phyloP scores from a whole-genome alignment of 2,113 vertebrate genomes.

The Jacana jacana region DNA sequence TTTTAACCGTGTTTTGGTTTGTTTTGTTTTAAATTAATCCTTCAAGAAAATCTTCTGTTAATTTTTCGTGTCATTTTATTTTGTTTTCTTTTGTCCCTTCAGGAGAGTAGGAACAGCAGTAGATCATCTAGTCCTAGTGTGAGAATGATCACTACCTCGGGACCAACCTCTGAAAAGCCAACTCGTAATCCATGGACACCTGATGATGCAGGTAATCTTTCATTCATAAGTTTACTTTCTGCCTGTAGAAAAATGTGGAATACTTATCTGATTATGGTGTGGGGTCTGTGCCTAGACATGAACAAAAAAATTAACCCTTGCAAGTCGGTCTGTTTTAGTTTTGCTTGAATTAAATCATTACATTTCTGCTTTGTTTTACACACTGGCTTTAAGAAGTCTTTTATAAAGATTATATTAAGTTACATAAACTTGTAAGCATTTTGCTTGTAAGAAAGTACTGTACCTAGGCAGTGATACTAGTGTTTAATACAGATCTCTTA shows the following conservation, averaged over 20 bases:
- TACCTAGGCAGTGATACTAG: neutral
- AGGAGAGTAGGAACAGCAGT: constrained; percentile 95
- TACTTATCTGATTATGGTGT: neutral
- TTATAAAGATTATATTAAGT: neutral
- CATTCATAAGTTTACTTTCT: neutral
- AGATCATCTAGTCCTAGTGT: constrained; percentile 95
- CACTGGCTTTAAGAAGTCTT: neutral
- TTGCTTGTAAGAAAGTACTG: neutral
- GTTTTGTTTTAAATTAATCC: too few relatives aligned
- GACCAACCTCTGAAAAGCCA: constrained; percentile 87
- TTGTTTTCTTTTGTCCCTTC: neutral
- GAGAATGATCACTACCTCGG: constrained; percentile 93
- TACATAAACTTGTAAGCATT: neutral
- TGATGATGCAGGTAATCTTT: constrained; percentile 85
- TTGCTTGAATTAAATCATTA: neutral
- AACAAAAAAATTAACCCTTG: neutral
- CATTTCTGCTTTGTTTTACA: neutral
- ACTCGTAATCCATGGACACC: constrained; percentile 84
- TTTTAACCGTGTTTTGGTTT: too few relatives aligned
- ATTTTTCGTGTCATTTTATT: neutral
- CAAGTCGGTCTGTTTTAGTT: neutral
- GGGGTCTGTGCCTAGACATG: neutral
- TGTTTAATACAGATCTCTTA: neutral
- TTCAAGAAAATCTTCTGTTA: neutral
- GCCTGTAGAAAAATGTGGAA: neutral